A percentile compares a stretch with the other conserved stretches of the same genome.
These are phyloP conservation scores for Busseola fusca DNA, from an alignment of 2,888 invertebrate genomes.

Conservation along the genomic window DNA sequence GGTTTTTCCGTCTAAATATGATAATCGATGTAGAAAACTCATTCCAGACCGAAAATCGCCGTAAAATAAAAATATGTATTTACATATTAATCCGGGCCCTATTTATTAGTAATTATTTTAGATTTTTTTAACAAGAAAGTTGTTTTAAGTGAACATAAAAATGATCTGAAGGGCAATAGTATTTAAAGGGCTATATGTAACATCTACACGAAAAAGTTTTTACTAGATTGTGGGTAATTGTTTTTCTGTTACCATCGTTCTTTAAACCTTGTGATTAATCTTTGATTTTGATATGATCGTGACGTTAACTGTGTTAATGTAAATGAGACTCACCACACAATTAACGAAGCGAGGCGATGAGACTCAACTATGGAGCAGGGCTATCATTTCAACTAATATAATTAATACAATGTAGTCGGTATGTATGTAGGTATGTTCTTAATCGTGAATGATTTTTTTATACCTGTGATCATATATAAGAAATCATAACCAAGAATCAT, in stretches of 20 bases:
- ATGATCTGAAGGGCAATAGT: background rate
- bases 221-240: background rate
- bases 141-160: no score
- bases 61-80: no score
- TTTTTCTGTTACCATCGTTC: background rate
- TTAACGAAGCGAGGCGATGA: slow-evolving; percentile 57
- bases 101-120: background rate
- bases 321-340: slow-evolving; percentile 61
- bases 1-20: no score
- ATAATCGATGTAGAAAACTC: no score
- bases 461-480: no score
- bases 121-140: background rate
- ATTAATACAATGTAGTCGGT: background rate
- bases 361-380: slow-evolving; percentile 44
- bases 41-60: no score
- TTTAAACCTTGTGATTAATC: background rate
- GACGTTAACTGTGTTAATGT: background rate
- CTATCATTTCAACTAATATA: slow-evolving; percentile 13
- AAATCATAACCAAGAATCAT: background rate
- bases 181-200: background rate
- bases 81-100: no score
- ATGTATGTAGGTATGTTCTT: background rate
- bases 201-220: background rate
- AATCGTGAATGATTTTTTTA: background rate
- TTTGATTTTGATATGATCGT: background rate